Evolutionary conservation across 2,797 vertebrate species (phyloP).

Genomic region (Peromyscus aztecus): DNA sequence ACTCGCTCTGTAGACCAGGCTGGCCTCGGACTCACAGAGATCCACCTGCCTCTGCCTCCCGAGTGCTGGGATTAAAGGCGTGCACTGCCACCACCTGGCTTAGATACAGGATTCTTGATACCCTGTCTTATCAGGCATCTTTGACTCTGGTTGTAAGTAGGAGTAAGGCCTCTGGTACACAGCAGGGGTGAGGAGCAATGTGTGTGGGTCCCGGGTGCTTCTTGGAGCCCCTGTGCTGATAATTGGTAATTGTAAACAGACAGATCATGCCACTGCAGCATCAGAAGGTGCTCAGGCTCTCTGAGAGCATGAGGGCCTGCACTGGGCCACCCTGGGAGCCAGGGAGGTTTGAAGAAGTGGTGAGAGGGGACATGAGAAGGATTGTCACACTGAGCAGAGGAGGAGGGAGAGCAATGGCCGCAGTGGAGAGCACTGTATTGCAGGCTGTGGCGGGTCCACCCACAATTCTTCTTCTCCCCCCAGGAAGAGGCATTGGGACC

Average conservation of each 20-base stretch:
- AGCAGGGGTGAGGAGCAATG: neutral
- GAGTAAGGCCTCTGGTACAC: neutral
- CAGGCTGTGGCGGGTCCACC: neutral
- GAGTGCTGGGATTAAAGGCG: neutral
- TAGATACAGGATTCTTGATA: neutral
- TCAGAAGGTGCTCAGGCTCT: neutral
- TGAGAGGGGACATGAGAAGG: neutral
- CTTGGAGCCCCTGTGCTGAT: neutral
- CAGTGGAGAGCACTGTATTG: too few species aligned
- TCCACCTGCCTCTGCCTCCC: neutral
- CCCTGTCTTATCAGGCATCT: neutral
- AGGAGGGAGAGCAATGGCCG: too few species aligned
- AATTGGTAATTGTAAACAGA: neutral
- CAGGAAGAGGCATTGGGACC: neutral
- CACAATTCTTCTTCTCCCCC: neutral
- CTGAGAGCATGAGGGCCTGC: neutral
- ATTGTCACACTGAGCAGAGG: neutral
- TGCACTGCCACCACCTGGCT: accelerated
- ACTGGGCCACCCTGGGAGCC: neutral
- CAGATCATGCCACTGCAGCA: neutral
- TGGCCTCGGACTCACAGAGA: neutral
- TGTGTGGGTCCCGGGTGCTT: neutral
- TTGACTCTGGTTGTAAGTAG: neutral
- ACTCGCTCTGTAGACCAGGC: neutral
- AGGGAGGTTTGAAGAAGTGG: neutral